A percentile compares a stretch with the other conserved stretches of the same genome.
Conservation (phyloP, 2,113 vertebrate genomes). For the Calcarius ornatus region DNA sequence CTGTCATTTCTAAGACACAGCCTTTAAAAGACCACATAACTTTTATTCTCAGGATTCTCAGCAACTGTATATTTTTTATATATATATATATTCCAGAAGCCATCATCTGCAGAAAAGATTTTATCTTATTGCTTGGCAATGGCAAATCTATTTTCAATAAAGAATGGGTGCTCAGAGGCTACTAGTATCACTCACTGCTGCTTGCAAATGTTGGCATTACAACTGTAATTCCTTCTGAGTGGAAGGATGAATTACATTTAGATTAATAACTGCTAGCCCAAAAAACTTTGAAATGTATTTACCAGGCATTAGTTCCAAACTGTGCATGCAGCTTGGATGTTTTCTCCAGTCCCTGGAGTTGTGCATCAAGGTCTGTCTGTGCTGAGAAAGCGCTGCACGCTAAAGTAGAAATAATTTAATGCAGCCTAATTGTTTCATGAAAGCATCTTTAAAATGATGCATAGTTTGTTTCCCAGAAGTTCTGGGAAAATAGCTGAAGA, state of each 20-base stretch:
- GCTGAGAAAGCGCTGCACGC: neutral
- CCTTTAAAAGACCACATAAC: neutral
- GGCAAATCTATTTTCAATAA: constrained; percentile 31
- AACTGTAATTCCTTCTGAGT: neutral
- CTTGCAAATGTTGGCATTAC: neutral
- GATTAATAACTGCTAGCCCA: neutral
- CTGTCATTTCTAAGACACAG: constrained; percentile 32
- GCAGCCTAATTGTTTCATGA: neutral
- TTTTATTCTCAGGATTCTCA: neutral
- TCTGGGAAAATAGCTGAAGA: neutral
- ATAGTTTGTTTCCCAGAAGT: constrained; percentile 7
- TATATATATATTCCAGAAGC: neutral
- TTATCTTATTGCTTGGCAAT: constrained; percentile 1
- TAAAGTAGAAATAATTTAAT: neutral
- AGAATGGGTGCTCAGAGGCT: constrained; percentile 1
- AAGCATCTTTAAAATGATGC: constrained; percentile 15
- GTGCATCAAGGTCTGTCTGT: neutral
- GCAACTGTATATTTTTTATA: neutral
- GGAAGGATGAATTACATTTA: neutral
- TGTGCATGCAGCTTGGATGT: neutral
- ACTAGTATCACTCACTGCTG: neutral
- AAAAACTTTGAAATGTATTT: neutral
- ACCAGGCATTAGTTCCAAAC: neutral
- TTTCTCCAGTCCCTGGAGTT: neutral
- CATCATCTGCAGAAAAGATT: constrained; percentile 8